phyloP scores from a whole-genome alignment of 2,113 vertebrate species.

The Notechis scutatus region DNA sequence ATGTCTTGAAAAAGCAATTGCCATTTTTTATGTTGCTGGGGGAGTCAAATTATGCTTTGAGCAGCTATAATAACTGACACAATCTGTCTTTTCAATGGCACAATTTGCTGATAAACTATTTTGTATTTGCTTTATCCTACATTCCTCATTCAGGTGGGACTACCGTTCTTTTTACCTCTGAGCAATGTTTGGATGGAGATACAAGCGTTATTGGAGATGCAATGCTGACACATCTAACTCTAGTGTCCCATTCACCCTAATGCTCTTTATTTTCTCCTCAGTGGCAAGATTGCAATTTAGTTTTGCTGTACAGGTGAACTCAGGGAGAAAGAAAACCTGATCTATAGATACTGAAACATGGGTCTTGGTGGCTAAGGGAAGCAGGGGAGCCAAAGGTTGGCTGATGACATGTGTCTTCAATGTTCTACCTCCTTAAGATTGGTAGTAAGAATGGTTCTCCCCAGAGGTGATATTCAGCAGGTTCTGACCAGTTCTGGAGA shows the following conservation, averaged over 20 bases:
- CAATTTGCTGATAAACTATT: constrained; percentile 7
- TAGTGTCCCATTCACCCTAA: neutral
- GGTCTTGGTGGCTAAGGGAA: neutral
- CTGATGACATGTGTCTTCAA: neutral
- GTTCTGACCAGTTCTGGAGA: too few relatives aligned
- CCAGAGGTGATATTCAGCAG: too few relatives aligned
- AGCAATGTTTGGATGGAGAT: neutral
- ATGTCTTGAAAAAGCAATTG: neutral
- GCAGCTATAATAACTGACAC: constrained; percentile 12
- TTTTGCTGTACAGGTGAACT: neutral
- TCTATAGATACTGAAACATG: neutral
- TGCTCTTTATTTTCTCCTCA: neutral
- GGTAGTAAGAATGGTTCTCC: neutral
- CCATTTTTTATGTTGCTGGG: neutral
- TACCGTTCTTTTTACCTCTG: neutral
- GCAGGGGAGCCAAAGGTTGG: neutral
- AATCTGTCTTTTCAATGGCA: neutral
- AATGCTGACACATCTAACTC: neutral
- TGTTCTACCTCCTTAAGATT: neutral
- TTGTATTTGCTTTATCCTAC: neutral
- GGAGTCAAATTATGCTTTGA: neutral
- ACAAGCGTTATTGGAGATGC: neutral
- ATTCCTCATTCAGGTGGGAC: neutral
- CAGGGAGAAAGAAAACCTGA: neutral
- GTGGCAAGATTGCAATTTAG: neutral